phyloP scores from a whole-genome alignment of 2,888 invertebrate genomes.

The Papilio gigon region DNA sequence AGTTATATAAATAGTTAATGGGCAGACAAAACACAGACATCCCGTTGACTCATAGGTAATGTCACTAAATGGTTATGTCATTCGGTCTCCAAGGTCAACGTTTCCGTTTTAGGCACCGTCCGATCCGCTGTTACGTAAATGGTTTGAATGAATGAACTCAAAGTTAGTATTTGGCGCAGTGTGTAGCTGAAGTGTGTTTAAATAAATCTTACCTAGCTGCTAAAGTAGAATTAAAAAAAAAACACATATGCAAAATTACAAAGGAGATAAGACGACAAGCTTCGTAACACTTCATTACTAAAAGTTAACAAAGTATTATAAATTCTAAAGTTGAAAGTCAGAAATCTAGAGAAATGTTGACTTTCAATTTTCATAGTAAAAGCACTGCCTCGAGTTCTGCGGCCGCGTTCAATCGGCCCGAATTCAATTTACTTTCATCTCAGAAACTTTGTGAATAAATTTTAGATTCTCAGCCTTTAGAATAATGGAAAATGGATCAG shows the following conservation, averaged over 20 bases:
- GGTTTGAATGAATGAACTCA: conserved; percentile 29
- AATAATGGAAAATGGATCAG: conserved; percentile 39
- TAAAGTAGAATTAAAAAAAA: not conserved
- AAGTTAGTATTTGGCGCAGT: conserved; percentile 3
- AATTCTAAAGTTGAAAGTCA: conserved; percentile 22
- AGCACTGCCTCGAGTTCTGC: conserved; percentile 45
- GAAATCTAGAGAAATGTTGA: conserved; percentile 53
- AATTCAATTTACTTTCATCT: conserved; percentile 41
- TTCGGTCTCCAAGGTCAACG: conserved; percentile 54
- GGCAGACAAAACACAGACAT: conserved; percentile 54
- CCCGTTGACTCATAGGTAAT: conserved; percentile 55
- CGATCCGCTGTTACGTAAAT: conserved; percentile 37
- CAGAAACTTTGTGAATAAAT: conserved; percentile 39
- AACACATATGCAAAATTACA: not conserved
- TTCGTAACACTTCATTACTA: conserved; percentile 2
- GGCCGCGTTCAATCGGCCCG: conserved; percentile 36
- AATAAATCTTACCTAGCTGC: not conserved
- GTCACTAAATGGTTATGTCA: conserved; percentile 53
- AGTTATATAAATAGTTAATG: conserved; percentile 40
- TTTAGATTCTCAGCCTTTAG: conserved; percentile 32
- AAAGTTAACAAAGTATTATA: conserved; percentile 4
- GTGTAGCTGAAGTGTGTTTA: conserved; percentile 23
- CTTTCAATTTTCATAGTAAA: conserved; percentile 58
- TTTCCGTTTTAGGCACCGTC: conserved; percentile 50
- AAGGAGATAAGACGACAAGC: not conserved